Percentiles rank a stretch among this genome's conserved stretches.
Conservation (phyloP, 2,888 invertebrate genomes). For the Phorcus lineatus region DNA sequence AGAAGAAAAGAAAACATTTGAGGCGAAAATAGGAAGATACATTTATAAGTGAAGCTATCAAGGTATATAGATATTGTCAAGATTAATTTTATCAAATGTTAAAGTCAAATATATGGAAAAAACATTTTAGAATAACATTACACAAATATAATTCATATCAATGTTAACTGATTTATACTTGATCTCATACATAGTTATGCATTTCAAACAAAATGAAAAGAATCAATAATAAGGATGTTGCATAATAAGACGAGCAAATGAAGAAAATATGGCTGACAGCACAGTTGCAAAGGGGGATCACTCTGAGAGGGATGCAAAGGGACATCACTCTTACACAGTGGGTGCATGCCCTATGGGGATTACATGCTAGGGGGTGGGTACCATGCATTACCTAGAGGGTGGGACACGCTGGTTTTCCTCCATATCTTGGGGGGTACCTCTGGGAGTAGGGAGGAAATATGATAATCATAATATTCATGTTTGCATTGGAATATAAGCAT, state of each 20-base stretch:
- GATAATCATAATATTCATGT: too few relatives aligned
- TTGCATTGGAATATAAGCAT: background rate
- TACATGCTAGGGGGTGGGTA: too few relatives aligned
- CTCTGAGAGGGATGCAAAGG: too few relatives aligned
- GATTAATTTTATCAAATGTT: too few relatives aligned
- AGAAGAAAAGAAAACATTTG: too few relatives aligned
- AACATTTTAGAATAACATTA: background rate
- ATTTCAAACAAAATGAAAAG: background rate
- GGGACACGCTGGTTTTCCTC: background rate
- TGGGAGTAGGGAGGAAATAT: background rate
- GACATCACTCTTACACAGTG: too few relatives aligned
- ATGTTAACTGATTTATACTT: background rate
- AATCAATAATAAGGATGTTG: background rate
- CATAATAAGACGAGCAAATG: background rate
- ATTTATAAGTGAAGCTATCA: too few relatives aligned
- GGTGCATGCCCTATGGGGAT: too few relatives aligned
- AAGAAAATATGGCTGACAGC: background rate
- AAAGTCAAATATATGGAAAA: background rate
- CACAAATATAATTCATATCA: background rate
- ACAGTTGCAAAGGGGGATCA: background rate
- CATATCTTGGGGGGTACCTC: background rate
- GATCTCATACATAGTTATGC: too few relatives aligned
- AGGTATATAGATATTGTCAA: too few relatives aligned
- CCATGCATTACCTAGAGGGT: slow-evolving; percentile 17
- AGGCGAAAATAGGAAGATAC: too few relatives aligned